phyloP scores from a whole-genome alignment of 2,797 vertebrate genomes.

The Atherinosoma microstoma region DNA sequence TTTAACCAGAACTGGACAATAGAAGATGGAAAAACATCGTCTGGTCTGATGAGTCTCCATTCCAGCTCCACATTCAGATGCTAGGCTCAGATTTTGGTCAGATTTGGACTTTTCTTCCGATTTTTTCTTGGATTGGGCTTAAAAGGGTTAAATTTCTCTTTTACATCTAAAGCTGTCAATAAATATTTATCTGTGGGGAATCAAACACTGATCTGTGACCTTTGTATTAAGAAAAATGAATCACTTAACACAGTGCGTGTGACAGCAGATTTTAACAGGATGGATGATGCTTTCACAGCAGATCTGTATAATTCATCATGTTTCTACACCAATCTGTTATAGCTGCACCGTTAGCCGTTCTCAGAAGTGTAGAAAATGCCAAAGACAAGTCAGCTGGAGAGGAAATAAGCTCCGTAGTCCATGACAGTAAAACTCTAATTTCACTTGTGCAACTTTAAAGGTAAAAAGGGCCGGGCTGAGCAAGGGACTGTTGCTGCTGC shows the following conservation, averaged over 20 bases:
- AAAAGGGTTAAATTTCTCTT: neutral
- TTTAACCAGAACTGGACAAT: no score
- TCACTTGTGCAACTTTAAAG: slow-evolving; percentile 43
- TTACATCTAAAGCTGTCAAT: neutral
- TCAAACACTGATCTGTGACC: neutral
- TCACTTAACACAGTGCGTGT: neutral
- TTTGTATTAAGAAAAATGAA: neutral
- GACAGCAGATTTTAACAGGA: slow-evolving; percentile 7
- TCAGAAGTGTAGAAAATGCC: slow-evolving; percentile 41
- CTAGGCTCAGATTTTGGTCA: no score
- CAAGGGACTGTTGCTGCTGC: slow-evolving; percentile 21
- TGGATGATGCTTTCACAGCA: neutral
- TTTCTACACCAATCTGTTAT: slow-evolving; percentile 28
- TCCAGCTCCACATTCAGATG: no score
- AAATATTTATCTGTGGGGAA: neutral
- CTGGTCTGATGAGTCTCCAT: no score
- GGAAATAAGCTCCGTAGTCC: slow-evolving; percentile 45
- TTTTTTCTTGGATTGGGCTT: no score
- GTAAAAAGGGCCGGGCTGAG: slow-evolving; percentile 51
- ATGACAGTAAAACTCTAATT: slow-evolving; percentile 64
- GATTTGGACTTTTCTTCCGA: no score
- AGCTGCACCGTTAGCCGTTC: slow-evolving; percentile 31
- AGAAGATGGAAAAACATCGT: no score
- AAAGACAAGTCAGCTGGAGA: slow-evolving; percentile 31
- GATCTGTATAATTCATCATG: slow-evolving; percentile 19